Evolutionary conservation across 2,888 invertebrate species (phyloP).

Genomic region (Agonum fuliginosum): DNA sequence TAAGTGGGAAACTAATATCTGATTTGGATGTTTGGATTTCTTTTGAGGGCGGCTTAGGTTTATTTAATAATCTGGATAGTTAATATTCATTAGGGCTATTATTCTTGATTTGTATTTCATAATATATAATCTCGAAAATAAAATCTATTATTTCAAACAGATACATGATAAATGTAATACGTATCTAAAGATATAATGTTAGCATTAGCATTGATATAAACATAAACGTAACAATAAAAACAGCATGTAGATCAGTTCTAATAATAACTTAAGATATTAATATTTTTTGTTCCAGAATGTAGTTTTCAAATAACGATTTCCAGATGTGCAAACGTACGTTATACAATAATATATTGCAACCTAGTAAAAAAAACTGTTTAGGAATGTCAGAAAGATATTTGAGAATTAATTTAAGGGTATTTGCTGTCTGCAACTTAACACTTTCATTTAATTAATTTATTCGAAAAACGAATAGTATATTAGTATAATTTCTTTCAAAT

Average conservation of each 20-base stretch:
- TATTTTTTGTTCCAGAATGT: background rate
- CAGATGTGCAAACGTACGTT: slow-evolving; percentile 50
- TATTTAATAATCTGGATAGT: slow-evolving; percentile 44
- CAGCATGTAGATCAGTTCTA: no score
- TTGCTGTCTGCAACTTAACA: slow-evolving; percentile 54
- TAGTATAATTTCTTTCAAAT: no score
- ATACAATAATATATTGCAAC: slow-evolving; percentile 49
- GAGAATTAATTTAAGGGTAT: slow-evolving; percentile 49
- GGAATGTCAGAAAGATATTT: slow-evolving; percentile 38
- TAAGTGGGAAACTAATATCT: slow-evolving; percentile 21
- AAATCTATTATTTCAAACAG: background rate
- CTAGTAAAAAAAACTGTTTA: slow-evolving; percentile 45
- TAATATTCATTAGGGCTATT: slow-evolving; percentile 36
- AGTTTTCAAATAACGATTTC: slow-evolving; percentile 29
- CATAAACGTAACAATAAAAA: no score
- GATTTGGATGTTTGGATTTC: slow-evolving; percentile 47
- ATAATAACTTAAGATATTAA: background rate
- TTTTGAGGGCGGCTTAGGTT: slow-evolving; percentile 41
- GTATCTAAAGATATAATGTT: no score
- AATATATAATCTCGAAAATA: no score
- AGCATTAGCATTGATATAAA: no score
- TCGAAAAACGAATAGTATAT: slow-evolving; percentile 11
- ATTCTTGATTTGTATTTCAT: slow-evolving; percentile 4
- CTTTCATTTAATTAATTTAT: slow-evolving; percentile 43
- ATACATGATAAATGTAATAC: no score